phyloP scores from a whole-genome alignment of 2,888 invertebrate genomes.

The Adelognathus sp. region DNA sequence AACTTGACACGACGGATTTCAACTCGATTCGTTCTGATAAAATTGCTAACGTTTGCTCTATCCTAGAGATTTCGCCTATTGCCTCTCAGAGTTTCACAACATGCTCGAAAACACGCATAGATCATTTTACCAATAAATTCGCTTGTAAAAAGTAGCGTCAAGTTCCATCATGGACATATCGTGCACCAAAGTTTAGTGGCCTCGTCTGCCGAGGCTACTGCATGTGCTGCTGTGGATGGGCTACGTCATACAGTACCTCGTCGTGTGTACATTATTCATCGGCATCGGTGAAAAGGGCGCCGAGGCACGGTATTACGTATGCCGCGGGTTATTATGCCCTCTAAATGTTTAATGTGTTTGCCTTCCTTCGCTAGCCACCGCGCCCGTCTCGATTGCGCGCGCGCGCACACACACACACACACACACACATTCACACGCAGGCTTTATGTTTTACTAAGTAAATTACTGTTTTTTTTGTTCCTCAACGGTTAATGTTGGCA shows the following conservation, averaged over 20 bases:
- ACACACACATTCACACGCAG: constrained; percentile 30
- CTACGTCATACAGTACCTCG: constrained; percentile 75
- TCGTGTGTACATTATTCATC: constrained; percentile 79
- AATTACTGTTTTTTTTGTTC: constrained; percentile 78
- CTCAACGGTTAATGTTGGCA: constrained; percentile 78
- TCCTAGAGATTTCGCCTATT: neutral
- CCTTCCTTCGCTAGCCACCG: constrained; percentile 79
- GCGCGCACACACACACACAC: neutral
- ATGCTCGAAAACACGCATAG: neutral
- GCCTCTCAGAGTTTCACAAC: neutral
- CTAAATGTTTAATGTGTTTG: constrained; percentile 82
- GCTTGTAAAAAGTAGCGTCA: neutral
- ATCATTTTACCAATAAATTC: neutral
- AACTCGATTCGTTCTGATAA: no score
- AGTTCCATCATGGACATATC: neutral
- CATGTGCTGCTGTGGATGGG: constrained; percentile 33
- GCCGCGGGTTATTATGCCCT: constrained; percentile 81
- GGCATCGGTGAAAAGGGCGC: constrained; percentile 79
- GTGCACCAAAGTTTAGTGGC: constrained; percentile 11
- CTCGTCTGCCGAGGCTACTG: neutral
- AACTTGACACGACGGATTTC: neutral
- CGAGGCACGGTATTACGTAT: constrained; percentile 77
- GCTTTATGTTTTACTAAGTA: constrained; percentile 81
- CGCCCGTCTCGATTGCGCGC: constrained; percentile 26
- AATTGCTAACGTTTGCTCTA: neutral